phyloP scores from a whole-genome alignment of 2,113 vertebrate genomes.

The Eubucco bourcierii region DNA sequence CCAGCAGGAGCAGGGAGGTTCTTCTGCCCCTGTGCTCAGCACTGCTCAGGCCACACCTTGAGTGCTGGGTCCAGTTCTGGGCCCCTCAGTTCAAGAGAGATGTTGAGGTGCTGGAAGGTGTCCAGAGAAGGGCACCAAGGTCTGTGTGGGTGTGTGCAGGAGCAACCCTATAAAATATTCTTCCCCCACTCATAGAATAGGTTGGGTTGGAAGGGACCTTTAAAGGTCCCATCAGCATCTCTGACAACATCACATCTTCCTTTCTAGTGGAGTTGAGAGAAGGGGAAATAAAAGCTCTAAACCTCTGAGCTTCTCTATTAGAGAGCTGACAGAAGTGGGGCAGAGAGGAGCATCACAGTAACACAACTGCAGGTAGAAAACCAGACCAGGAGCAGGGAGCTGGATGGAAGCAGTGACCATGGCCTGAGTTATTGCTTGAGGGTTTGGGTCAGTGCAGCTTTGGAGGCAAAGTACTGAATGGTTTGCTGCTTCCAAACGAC shows the following conservation, averaged over 20 bases:
- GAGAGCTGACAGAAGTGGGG: background rate
- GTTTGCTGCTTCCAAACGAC: conserved; percentile 20
- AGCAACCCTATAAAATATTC: background rate
- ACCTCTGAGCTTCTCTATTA: background rate
- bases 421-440: background rate
- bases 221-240: background rate
- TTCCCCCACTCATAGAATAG: background rate
- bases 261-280: background rate
- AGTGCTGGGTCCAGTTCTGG: too few species aligned
- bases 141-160: accelerated
- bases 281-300: background rate
- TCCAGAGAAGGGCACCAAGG: too few species aligned
- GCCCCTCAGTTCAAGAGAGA: too few species aligned
- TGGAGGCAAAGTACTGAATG: background rate
- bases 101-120: too few species aligned
- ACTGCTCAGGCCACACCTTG: too few species aligned
- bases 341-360: background rate
- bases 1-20: too few species aligned
- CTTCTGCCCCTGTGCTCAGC: too few species aligned
- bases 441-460: background rate
- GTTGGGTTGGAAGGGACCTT: background rate
- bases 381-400: background rate
- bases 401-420: background rate
- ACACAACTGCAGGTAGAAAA: background rate
- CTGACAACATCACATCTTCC: background rate